Evolutionary conservation across 2,888 invertebrate species (phyloP).

Genomic region (Ormia ochracea): DNA sequence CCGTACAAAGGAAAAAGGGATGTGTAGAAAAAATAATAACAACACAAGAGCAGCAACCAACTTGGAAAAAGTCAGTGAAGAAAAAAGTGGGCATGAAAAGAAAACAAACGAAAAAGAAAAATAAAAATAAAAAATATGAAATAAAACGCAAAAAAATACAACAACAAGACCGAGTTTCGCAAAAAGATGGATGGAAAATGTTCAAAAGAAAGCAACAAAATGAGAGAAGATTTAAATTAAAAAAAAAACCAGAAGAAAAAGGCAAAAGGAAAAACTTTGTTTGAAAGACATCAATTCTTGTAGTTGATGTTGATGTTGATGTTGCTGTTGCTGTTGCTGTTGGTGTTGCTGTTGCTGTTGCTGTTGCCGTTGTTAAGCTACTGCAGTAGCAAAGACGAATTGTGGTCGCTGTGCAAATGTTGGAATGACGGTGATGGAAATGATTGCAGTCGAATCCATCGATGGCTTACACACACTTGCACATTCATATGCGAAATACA

Average conservation of each 20-base stretch:
- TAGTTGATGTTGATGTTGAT: constrained; percentile 7
- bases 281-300: constrained; percentile 21
- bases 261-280: not conserved
- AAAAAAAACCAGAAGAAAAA: not conserved
- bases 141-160: constrained; percentile 31
- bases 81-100: constrained; percentile 29
- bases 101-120: constrained; percentile 4
- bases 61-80: constrained; percentile 37
- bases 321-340: constrained; percentile 7
- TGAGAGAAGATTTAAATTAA: constrained; percentile 23
- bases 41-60: constrained; percentile 20
- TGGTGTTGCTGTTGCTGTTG: constrained; percentile 10
- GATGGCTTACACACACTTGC: constrained; percentile 11
- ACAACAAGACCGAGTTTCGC: constrained; percentile 43
- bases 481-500: not conserved
- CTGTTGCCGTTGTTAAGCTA: constrained; percentile 36
- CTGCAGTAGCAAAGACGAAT: constrained; percentile 55
- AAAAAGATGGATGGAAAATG: constrained; percentile 61
- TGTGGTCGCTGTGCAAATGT: constrained; percentile 39
- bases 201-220: constrained; percentile 57
- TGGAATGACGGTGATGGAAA: constrained; percentile 50
- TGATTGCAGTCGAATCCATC: constrained; percentile 50
- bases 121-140: constrained; percentile 1
- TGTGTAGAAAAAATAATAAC: constrained; percentile 23
- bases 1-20: constrained; percentile 41